Base-by-base conservation (phyloP, 2,888 invertebrate genomes). In the Dichetophora obliterata region DNA sequence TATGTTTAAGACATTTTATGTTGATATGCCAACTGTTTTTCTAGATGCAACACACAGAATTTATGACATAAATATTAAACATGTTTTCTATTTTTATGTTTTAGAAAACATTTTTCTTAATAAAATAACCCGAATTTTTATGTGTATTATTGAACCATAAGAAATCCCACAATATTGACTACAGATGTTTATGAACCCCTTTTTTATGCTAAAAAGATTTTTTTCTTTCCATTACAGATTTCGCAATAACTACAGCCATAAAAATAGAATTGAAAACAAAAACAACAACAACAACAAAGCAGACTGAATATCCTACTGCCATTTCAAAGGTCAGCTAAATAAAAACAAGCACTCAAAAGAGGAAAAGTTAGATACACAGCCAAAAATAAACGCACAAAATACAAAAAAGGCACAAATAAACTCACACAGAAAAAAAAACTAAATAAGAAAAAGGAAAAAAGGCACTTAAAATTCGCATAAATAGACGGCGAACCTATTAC, bases 231-330 rank as follows among this genome's bases (percentile, higher is more conserved):
- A 59, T 59, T 59, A 14, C 57, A 59, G 57, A 59, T 59, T 24
- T 27, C 57, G 57, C 57, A 59, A 59, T 43, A 59, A 24, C 57
- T n/a, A 57, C 57, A 24, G 6, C 1, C 5, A 19, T 19, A 57
- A 57, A 19, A 19, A 5, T 19, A 57, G 22, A 22, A 57, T 57
- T 24, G 22, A 5, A 54, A 54, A 52, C n/a, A 52, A 19, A 5
- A 57, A n/a, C 57, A 57, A 19, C 5, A 57, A 57, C 22, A 57
- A 59, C 57, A 59, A 59, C 52, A 50, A 71, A n/a, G 19, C 31
- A 71, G 37, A 57, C 8, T 9, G 5, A 37, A 59, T 31, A 54
- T 37, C n/a, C n/a, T n/a, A 71, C 31, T 34, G 54, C 27, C 22
- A 71, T 19, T 57, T 16, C 14, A 19, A 66, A 19, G 11, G 24